Base-by-base conservation (phyloP, 2,113 vertebrate species). In the Oreocharis arfaki region DNA sequence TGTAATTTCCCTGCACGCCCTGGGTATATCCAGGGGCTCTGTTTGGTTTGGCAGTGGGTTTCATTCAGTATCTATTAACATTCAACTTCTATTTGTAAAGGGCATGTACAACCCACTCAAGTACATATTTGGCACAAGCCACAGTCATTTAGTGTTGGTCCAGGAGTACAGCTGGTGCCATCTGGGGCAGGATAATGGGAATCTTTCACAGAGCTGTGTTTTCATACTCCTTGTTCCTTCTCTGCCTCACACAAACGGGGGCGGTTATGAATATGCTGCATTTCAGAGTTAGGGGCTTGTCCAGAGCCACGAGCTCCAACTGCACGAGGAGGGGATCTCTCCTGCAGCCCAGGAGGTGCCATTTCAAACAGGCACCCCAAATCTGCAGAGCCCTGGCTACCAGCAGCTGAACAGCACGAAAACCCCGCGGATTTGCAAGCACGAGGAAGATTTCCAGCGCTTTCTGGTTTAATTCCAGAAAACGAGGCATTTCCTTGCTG, bases 41-140 rank as follows among this genome's bases (percentile, higher is more conserved):
- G 50, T 97, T 95, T 89, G 89, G 69, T 85, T 97, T 94, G 89
- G 94, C 87, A 96, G 47, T 49, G 71, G 39, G 26, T 41, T 90
- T 78, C 89, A 44, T 78, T 92, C 89, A 70, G 63, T 86, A 74
- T 85, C 95, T 87, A 95, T 95, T 95, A 96, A 95, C 93, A 91
- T 96, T 95, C 95, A 87, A 59, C 93, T 95, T 94, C 73, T 91
- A 89, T 92, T 96, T 96, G 96, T 68, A 96, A 97, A 95, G 94
- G 95, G 91, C 96, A 95, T 87, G 91, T 96, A 94, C 79, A 91
- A 90, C 92, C 93, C 95, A 94, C 95, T 96, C 96, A 91, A 91
- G 95, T 86, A 93, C 97, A 96, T 97, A 97, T 96, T 97, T 98
- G 97, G 96, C 96, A 96, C 84, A 83, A 91, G 90, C 75, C 86